phyloP scores from a whole-genome alignment of 2,888 invertebrate genomes.

The Xanthia togata region DNA sequence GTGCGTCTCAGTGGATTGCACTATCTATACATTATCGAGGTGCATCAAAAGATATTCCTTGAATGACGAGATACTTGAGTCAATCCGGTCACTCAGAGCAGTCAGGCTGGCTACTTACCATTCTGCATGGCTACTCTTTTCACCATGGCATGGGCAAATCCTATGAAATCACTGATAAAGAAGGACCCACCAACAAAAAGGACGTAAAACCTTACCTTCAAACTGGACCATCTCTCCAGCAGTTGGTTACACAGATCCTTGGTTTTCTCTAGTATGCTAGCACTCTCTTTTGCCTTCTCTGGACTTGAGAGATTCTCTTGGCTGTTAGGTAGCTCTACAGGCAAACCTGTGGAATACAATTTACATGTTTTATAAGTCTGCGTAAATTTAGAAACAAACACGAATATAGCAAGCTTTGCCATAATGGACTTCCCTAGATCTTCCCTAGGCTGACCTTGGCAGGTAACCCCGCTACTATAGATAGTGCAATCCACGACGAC shows the following conservation, averaged over 20 bases:
- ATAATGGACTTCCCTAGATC: no score
- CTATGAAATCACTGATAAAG: not conserved
- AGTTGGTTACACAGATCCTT: slow-evolving; percentile 91
- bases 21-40: no score
- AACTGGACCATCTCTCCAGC: slow-evolving; percentile 93
- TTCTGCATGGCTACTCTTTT: not conserved
- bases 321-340: slow-evolving; percentile 78
- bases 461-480: no score
- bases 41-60: not conserved
- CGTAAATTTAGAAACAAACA: no score
- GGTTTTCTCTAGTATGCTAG: slow-evolving; percentile 86
- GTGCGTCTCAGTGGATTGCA: no score
- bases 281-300: slow-evolving; percentile 81
- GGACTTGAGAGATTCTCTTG: slow-evolving; percentile 71
- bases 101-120: not conserved
- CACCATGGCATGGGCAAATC: not conserved
- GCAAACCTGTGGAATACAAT: slow-evolving; percentile 76
- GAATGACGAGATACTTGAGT: not conserved
- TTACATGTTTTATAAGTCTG: no score
- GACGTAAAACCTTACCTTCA: slow-evolving; percentile 84
- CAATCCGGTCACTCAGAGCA: not conserved
- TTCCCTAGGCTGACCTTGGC: no score
- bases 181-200: not conserved
- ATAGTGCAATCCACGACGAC: no score
- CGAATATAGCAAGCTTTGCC: no score